Evolutionary conservation across 2,888 invertebrate species (phyloP), one percentile per base, ranked within the genome.

Genomic region (Oscheius onirici): DNA sequence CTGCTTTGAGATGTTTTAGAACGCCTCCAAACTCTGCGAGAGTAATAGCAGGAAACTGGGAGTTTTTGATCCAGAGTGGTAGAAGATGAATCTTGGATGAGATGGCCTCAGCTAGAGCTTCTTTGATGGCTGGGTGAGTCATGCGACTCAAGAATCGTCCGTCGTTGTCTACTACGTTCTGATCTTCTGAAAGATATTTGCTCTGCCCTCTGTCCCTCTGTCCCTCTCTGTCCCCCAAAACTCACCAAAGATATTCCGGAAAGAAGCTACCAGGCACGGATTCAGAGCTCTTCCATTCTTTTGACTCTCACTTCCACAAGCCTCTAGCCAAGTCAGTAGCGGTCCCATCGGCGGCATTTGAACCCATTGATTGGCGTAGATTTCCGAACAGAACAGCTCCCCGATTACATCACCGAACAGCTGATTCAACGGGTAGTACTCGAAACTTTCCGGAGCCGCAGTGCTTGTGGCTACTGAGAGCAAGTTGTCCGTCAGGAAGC

Each of bases 361-460:
- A 17, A 49, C 46, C 63, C 63, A 63, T 28, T 49, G 44, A 17
- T 46, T 63, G n/a, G 63, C 11, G 49, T 63, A 63, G 26, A 63
- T 63, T 46, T 63, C 63, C 6, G 63, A 63, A 3, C 49, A 63
- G 28, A 63, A 63, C n/a, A 63, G 49, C 17, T 63, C 63, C 11
- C 49, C 63, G 5, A 63, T 8, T 15, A 63, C 63, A 24, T 63
- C 63, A 11, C 63, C 63, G 17, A 63, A 63, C 10, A 63, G 34
- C n/a, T 26, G 24, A 17, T 63, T 49, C 26, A 63, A 26, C 3
- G 63, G 63, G 20, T 60, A 60, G 34, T 60, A 17, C 34, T 63
- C 63, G 20, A 63, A 63, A 10, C 13, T 11, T n/a, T 63, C 63
- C 28, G 17, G 8, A 63, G 66, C 17, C 13, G 51, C 52, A 11